phyloP scores from a whole-genome alignment of 2,113 vertebrate genomes.

The Rhinolophus ferrumequinum region DNA sequence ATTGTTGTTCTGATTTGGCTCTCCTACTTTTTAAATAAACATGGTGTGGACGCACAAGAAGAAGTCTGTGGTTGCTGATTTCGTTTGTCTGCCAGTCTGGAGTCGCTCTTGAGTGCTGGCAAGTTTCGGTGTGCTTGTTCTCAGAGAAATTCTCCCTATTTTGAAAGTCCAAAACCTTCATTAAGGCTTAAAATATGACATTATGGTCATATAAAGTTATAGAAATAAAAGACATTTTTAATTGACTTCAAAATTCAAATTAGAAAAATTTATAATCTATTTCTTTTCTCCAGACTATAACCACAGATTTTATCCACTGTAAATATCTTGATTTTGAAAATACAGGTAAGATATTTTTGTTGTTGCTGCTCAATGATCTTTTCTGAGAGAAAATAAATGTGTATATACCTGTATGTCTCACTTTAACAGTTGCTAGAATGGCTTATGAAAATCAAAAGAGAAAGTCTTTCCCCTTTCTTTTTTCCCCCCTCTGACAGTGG shows the following conservation, averaged over 20 bases:
- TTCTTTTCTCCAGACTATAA: not conserved
- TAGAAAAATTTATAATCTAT: constrained; percentile 18
- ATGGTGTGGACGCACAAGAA: not conserved
- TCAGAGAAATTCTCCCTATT: constrained; percentile 45
- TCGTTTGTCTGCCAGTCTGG: not conserved
- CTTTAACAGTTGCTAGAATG: constrained; percentile 14
- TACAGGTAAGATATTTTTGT: not conserved
- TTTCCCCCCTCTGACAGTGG: not conserved
- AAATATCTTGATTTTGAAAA: constrained; percentile 29
- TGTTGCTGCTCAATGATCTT: not conserved
- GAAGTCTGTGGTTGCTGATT: not conserved
- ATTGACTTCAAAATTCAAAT: constrained; percentile 34
- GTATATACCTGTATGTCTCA: not conserved
- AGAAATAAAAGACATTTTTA: not conserved
- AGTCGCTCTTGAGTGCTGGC: not conserved
- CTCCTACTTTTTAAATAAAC: constrained; percentile 10
- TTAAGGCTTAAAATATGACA: constrained; percentile 16
- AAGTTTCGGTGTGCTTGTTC: constrained; percentile 6
- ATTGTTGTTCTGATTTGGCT: not conserved
- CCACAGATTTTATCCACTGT: not conserved
- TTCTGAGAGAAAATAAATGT: constrained; percentile 13
- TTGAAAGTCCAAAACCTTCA: not conserved
- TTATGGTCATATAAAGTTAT: not conserved
- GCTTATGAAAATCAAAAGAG: not conserved
- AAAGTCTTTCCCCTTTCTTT: not conserved